Evolutionary conservation across 2,797 vertebrate species (phyloP), one percentile per base, ranked within the genome.

Genomic region (Pangasius djambal): DNA sequence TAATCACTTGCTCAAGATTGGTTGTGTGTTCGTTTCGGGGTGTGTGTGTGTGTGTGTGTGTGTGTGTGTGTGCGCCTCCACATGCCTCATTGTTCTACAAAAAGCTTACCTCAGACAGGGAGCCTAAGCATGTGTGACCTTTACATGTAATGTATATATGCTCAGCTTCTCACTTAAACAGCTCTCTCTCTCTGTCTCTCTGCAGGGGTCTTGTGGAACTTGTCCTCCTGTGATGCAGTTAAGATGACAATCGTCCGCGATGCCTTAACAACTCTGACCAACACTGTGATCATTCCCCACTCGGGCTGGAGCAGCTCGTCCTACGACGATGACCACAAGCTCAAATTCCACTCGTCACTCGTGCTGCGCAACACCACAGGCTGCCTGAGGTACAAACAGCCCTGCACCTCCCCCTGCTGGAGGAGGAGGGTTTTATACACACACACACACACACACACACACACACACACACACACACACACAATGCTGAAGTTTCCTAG

Each of bases 181-280:
- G 34, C 52, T 86, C 16, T 78, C 22, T 86, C 28, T 25, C n/a
- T 85, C 48, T 20, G 1, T 63, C 52, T 48, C 8, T 40, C n/a
- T 74, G 1, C 90, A 99, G 98, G 98, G 86, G 98, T 99, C 91
- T 97, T 99, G 92, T 99, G 99, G 99, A 99, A 99, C 95, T 95
- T 99, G 94, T 99, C 99, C 69, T 99, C 99, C 0, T 99, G 98
- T 44, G 99, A 99, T 88, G 95, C 97, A 0, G 97, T 99, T 87
- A 99, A 99, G 96, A 99, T 99, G 98, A 98, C 98, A 94, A 99
- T 99, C 97, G 98, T 99, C 70, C 96, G 97, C 87, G 98, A 99
- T n/a, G 98, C 98, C 92, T 97, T 99, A 94, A 96, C 96, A 7
- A 97, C 97, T 0, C 94, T 99, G 90, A 99, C 98, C 55, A 98